These are phyloP conservation scores for Brachyptera putata DNA, from an alignment of 2,888 invertebrate species.

Conservation along the genomic window DNA sequence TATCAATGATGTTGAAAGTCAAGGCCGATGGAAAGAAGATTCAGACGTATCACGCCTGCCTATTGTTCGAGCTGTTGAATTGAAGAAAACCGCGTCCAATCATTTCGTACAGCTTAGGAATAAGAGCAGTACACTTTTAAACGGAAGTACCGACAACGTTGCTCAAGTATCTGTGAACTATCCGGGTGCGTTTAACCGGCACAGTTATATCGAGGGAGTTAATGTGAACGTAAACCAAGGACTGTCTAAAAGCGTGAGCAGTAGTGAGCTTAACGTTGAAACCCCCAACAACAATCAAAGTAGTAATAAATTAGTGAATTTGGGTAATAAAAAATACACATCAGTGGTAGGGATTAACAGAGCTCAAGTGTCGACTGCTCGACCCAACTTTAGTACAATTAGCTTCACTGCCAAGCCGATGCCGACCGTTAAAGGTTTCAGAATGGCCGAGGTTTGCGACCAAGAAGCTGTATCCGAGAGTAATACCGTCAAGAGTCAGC, in stretches of 20 bases:
- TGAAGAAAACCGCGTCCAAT: conserved; percentile 44
- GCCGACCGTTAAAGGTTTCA: conserved; percentile 31
- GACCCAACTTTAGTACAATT: neutral
- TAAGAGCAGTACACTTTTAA: conserved; percentile 39
- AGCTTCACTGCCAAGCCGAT: conserved; percentile 20
- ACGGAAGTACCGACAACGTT: conserved; percentile 2
- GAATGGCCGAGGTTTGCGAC: conserved; percentile 7
- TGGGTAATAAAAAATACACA: conserved; percentile 27
- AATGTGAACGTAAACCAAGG: neutral
- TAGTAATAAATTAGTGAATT: too few species aligned
- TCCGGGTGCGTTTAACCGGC: neutral
- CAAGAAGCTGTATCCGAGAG: neutral
- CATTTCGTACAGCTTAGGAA: conserved; percentile 35
- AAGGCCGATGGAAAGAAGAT: neutral
- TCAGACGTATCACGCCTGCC: conserved; percentile 40
- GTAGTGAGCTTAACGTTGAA: neutral
- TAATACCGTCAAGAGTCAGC: neutral
- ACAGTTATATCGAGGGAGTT: neutral
- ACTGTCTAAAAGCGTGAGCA: neutral
- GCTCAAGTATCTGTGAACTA: conserved; percentile 8
- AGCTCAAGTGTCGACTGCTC: neutral
- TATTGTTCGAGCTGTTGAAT: conserved; percentile 49
- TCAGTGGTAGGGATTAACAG: conserved; percentile 30
- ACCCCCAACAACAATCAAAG: neutral
- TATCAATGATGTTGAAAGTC: neutral